Evolutionary conservation across 2,888 invertebrate genomes (phyloP).

Genomic region (Panopea generosa): DNA sequence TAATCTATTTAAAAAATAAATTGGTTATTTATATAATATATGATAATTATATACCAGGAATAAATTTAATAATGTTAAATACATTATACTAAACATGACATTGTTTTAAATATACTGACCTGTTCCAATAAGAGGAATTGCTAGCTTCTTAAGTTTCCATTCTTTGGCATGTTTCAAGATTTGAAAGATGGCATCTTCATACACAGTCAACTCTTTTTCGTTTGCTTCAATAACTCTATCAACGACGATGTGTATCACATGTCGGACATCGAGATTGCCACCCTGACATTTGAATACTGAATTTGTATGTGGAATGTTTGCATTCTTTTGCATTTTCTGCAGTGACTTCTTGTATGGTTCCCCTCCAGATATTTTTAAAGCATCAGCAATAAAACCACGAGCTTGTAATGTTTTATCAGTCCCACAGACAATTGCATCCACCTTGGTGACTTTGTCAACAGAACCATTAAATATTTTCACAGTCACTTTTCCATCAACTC

Average conservation of each 20-base stretch:
- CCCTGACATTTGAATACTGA: constrained; percentile 25
- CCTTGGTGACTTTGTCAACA: constrained; percentile 25
- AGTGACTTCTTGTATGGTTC: constrained; percentile 15
- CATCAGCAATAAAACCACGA: constrained; percentile 35
- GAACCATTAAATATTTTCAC: constrained; percentile 42
- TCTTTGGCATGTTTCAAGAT: constrained; percentile 23
- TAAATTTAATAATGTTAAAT: too few relatives aligned
- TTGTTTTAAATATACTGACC: constrained; percentile 15
- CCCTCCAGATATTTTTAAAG: constrained; percentile 38
- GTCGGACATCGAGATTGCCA: constrained; percentile 14
- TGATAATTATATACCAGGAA: too few relatives aligned
- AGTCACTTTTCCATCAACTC: too few relatives aligned
- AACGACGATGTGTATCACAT: constrained; percentile 36
- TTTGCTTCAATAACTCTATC: constrained; percentile 14
- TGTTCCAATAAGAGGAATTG: constrained; percentile 49
- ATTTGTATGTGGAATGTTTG: neutral
- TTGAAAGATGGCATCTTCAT: neutral
- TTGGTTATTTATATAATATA: too few relatives aligned
- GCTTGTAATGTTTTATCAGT: constrained; percentile 24
- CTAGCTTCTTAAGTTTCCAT: constrained; percentile 21
- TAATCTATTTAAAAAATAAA: too few relatives aligned
- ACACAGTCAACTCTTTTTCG: constrained; percentile 18
- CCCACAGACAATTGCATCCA: constrained; percentile 55
- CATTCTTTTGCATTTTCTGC: constrained; percentile 5
- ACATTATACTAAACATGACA: too few relatives aligned